Evolutionary conservation across 1,140 invertebrate genomes (phyloP).

Genomic region (Lepidurus packardi): DNA sequence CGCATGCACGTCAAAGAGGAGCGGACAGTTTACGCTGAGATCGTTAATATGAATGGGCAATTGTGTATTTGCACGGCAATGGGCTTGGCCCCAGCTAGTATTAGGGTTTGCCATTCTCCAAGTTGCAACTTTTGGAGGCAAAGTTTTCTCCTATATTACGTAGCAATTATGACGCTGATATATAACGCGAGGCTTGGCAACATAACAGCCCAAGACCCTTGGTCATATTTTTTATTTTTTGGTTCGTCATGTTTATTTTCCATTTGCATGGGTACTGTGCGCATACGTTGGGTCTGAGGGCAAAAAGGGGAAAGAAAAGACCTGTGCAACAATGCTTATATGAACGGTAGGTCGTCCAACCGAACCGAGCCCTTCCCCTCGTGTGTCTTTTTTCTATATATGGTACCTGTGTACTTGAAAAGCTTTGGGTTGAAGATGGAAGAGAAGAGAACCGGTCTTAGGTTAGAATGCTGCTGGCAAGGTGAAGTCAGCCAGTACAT

Average conservation of each 20-base stretch:
- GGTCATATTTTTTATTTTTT: too few relatives aligned
- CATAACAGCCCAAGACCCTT: too few relatives aligned
- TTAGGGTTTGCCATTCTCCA: background rate
- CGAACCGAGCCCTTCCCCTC: background rate
- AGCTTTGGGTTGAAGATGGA: background rate
- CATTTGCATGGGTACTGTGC: background rate
- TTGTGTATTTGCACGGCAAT: background rate
- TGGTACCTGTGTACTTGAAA: background rate
- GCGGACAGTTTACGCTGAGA: background rate
- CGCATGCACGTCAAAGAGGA: background rate
- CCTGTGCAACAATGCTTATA: background rate
- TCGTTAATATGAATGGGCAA: background rate
- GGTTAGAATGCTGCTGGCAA: constrained; percentile 11
- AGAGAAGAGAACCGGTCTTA: background rate
- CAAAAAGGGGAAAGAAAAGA: background rate
- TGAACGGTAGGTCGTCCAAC: background rate
- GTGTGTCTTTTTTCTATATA: background rate
- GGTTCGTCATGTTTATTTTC: background rate
- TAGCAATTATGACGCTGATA: too few relatives aligned
- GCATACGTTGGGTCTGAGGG: background rate
- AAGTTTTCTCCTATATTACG: too few relatives aligned
- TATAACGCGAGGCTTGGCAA: too few relatives aligned
- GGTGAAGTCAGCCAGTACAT: constrained; percentile 1
- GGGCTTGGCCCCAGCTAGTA: background rate
- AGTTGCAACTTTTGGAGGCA: background rate